A percentile compares a stretch with the other conserved stretches of the same genome.
phyloP scores from a whole-genome alignment of 2,888 invertebrate species.

The Athalia cordata region DNA sequence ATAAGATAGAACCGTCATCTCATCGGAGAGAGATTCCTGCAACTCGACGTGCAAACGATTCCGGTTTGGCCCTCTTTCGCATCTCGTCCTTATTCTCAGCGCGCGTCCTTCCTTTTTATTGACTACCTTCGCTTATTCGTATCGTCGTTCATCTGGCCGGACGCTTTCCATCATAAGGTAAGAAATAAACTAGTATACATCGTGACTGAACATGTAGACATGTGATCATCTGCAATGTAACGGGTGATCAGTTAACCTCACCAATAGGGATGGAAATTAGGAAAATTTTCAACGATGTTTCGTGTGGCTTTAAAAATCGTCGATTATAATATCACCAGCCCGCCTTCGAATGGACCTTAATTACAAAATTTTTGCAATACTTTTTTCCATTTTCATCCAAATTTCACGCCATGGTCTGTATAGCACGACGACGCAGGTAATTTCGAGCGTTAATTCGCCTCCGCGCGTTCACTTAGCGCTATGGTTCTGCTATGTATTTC shows the following conservation, averaged over 20 bases:
- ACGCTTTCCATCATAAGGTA: constrained; percentile 40
- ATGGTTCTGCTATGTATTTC: constrained; percentile 11
- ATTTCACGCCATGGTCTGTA: no score
- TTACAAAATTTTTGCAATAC: no score
- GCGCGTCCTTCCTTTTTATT: constrained; percentile 20
- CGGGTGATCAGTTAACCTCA: constrained; percentile 1
- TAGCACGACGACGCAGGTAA: no score
- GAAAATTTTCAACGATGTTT: neutral
- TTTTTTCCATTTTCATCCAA: no score
- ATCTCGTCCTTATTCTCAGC: constrained; percentile 17
- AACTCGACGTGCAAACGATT: neutral
- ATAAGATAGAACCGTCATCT: constrained; percentile 25
- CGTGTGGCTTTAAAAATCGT: no score
- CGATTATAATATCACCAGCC: no score
- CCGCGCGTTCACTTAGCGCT: neutral
- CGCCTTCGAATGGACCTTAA: no score
- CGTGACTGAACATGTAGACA: constrained; percentile 10
- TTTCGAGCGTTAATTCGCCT: no score
- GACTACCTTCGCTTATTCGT: constrained; percentile 11
- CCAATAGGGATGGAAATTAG: neutral
- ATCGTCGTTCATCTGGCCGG: constrained; percentile 43
- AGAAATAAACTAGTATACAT: constrained; percentile 35
- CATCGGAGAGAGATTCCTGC: neutral
- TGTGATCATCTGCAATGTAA: constrained; percentile 12
- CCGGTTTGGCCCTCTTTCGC: constrained; percentile 7